Conservation (phyloP, 2,888 invertebrate species). For the Cataglyphis livida region DNA sequence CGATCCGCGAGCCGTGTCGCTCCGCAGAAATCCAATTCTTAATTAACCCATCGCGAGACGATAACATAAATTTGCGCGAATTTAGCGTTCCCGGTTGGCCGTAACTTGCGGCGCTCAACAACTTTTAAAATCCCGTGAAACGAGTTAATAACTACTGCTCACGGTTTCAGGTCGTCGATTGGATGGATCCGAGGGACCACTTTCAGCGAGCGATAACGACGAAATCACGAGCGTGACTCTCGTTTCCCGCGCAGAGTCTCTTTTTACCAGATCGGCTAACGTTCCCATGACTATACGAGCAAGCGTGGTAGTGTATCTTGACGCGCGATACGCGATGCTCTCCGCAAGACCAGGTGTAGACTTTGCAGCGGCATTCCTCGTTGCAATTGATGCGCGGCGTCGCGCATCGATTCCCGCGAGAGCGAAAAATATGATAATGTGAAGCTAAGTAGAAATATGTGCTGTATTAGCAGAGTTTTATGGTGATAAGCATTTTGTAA, state of each 20-base stretch:
- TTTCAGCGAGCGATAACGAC: constrained; percentile 69
- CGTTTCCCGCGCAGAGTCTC: constrained; percentile 65
- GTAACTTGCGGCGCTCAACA: constrained; percentile 37
- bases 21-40: constrained; percentile 40
- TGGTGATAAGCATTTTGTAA: neutral
- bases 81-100: constrained; percentile 35
- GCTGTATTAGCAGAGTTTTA: neutral
- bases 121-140: constrained; percentile 48
- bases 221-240: constrained; percentile 71
- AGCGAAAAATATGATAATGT: constrained; percentile 76
- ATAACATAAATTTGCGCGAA: constrained; percentile 37
- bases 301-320: constrained; percentile 64
- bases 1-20: constrained; percentile 1
- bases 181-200: constrained; percentile 61
- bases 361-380: constrained; percentile 79
- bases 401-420: constrained; percentile 75
- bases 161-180: constrained; percentile 67
- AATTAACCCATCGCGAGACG: constrained; percentile 38
- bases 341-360: constrained; percentile 76
- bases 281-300: constrained; percentile 66
- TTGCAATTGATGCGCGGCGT: constrained; percentile 81
- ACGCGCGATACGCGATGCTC: constrained; percentile 56
- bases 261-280: constrained; percentile 53
- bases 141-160: constrained; percentile 46
- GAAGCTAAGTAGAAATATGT: constrained; percentile 23